Percentiles rank a stretch among this genome's conserved stretches.
Evolutionary conservation across 2,888 invertebrate genomes (phyloP).

Genomic region (Steinernema hermaphroditum): DNA sequence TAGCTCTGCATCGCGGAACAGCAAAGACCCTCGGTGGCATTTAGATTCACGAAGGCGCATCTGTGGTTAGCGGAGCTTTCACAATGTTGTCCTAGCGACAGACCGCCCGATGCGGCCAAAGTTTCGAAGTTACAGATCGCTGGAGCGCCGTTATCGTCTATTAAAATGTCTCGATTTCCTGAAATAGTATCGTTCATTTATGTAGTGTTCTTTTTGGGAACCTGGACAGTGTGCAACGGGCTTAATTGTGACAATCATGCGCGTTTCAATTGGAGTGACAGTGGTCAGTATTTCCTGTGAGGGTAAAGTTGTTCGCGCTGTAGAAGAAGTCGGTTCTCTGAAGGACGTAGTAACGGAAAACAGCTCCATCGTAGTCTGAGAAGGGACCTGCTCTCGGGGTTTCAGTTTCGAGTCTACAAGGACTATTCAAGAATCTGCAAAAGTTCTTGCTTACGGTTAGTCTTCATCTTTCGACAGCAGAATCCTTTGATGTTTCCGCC

Average conservation of each 20-base stretch:
- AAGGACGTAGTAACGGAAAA: background rate
- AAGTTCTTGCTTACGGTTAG: background rate
- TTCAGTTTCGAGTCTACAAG: background rate
- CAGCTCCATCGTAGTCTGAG: background rate
- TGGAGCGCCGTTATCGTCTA: slow-evolving; percentile 3
- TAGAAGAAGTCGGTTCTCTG: background rate
- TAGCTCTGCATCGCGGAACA: slow-evolving; percentile 30
- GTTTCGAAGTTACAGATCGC: background rate
- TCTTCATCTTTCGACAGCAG: slow-evolving; percentile 2
- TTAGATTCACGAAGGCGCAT: slow-evolving; percentile 34
- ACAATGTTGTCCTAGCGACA: background rate
- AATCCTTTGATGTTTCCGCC: background rate
- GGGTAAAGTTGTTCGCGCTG: background rate
- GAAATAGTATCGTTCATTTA: background rate
- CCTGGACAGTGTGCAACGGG: slow-evolving; percentile 1
- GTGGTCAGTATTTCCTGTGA: background rate
- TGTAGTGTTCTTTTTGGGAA: background rate
- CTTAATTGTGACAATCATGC: background rate
- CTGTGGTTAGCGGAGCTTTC: slow-evolving; percentile 19
- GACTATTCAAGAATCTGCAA: background rate
- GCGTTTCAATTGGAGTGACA: background rate
- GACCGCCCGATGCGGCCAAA: background rate
- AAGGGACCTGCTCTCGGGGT: background rate
- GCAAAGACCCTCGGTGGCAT: slow-evolving; percentile 35
- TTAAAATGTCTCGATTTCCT: slow-evolving; percentile 2